A percentile compares a stretch with the other conserved stretches of the same genome.
These are phyloP conservation scores for Macrocentrus cingulum DNA, from an alignment of 1,140 invertebrate genomes.

Conservation along the genomic window DNA sequence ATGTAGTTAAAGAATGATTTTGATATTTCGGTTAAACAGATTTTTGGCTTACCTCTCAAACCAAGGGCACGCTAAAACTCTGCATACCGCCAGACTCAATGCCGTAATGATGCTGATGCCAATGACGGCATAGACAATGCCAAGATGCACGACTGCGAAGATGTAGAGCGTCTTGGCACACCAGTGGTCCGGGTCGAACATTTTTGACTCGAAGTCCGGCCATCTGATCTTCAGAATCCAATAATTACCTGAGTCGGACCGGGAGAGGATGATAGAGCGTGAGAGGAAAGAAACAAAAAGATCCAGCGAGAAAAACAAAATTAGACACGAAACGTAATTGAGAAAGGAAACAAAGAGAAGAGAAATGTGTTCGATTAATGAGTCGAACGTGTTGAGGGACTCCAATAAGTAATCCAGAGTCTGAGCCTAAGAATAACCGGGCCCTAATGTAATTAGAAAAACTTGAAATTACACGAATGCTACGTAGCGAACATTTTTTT, in stretches of 20 bases:
- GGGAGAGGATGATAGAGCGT: conserved; percentile 5
- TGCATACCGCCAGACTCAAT: conserved; percentile 64
- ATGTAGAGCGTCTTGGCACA: conserved; percentile 77
- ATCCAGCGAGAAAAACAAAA: background rate
- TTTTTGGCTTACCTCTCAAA: conserved; percentile 57
- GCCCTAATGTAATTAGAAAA: background rate
- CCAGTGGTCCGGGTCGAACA: conserved; percentile 74
- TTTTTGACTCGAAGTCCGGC: conserved; percentile 68
- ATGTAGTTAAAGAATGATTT: too few relatives aligned
- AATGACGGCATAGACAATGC: conserved; percentile 67
- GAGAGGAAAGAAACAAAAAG: conserved; percentile 1
- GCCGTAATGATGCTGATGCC: conserved; percentile 63
- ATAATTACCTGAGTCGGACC: conserved; percentile 67
- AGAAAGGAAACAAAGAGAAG: background rate
- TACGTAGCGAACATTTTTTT: too few relatives aligned
- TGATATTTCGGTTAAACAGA: too few relatives aligned
- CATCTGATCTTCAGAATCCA: conserved; percentile 78
- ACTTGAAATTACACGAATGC: too few relatives aligned
- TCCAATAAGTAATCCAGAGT: background rate
- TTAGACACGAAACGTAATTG: background rate
- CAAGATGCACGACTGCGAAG: conserved; percentile 74
- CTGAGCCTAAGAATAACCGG: background rate
- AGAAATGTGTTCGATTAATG: conserved; percentile 13
- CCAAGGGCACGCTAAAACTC: conserved; percentile 70
- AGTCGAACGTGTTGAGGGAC: conserved; percentile 12